Evolutionary conservation across 2,113 vertebrate species (phyloP), one percentile per base, ranked within the genome.

Genomic region (Bombycilla garrulus): DNA sequence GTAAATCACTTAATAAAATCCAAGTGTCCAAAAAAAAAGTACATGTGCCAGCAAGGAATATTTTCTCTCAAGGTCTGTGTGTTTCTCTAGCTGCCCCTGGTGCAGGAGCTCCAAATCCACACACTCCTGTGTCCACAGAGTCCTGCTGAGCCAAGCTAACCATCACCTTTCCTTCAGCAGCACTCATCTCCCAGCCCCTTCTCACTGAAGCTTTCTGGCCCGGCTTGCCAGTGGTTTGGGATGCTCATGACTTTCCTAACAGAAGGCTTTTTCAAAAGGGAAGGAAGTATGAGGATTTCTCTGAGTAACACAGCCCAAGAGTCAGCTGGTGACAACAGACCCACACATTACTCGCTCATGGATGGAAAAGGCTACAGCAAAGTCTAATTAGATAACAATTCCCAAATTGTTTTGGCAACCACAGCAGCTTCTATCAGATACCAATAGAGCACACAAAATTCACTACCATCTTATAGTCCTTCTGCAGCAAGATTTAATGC

Each of bases 121-220:
- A 10, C 4, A 3, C 3, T 40, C 22, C 19, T 81, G 7, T n/a
- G 17, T 25, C 38, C 44, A 56, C 1, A 18, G 33, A 69, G n/a
- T 21, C 38, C 61, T 66, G 21, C 40, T 82, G 44, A 67, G 29
- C 22, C 48, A 64, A 74, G 72, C 5, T 44, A 92, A 8, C 9
- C 24, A 44, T 10, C 40, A 81, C 10, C 22, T 61, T 77, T 69
- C 35, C 26, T 66, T 61, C 53, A 76, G 56, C 42, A 90, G 31
- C 0, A 0, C 8, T 67, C 2, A 54, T 23, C 36, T 90, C 40
- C 33, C 35, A 42, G 1, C 8, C 6, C 1, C 44, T 56, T 57
- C 51, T 19, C 47, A 35, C 17, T 8, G 73, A 38, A 21, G 14
- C 28, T 65, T 89, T 61, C 56, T 81, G n/a, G n/a, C 8, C 29